A percentile compares a stretch with the other conserved stretches of the same genome.
phyloP scores from a whole-genome alignment of 2,888 invertebrate species.

The Bombylius discolor region DNA sequence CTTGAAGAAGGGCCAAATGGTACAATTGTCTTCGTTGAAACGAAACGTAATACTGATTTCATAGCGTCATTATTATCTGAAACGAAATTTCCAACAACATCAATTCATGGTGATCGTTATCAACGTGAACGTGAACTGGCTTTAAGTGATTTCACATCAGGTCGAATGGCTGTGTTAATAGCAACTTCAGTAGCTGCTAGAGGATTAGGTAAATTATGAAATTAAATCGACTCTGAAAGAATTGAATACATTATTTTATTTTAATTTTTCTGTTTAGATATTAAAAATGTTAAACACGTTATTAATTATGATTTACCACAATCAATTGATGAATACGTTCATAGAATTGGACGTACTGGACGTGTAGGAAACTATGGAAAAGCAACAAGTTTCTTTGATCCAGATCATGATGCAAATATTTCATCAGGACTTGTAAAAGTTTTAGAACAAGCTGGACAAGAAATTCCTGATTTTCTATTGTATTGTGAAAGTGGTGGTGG shows the following conservation, averaged over 20 bases:
- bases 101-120: slow-evolving; percentile 94
- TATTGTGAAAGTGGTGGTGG: slow-evolving; percentile 39
- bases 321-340: slow-evolving; percentile 86
- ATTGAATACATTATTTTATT: slow-evolving; percentile 8
- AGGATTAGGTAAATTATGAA: slow-evolving; percentile 53
- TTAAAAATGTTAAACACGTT: slow-evolving; percentile 74
- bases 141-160: slow-evolving; percentile 71
- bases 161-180: slow-evolving; percentile 66
- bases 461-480: slow-evolving; percentile 63
- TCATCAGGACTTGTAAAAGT: slow-evolving; percentile 56
- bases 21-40: slow-evolving; percentile 80
- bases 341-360: slow-evolving; percentile 89
- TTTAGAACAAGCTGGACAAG: slow-evolving; percentile 63
- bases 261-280: slow-evolving; percentile 49
- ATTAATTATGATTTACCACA: slow-evolving; percentile 87
- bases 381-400: slow-evolving; percentile 75
- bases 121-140: slow-evolving; percentile 95
- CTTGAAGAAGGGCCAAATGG: slow-evolving; percentile 33
- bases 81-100: slow-evolving; percentile 75
- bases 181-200: slow-evolving; percentile 93
- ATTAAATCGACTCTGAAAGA: neutral
- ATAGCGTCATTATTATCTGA: slow-evolving; percentile 71
- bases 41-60: slow-evolving; percentile 82
- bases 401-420: slow-evolving; percentile 45
- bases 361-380: slow-evolving; percentile 82